Conservation (phyloP, 2,888 invertebrate genomes). For the Pyrocoelia pectoralis region DNA sequence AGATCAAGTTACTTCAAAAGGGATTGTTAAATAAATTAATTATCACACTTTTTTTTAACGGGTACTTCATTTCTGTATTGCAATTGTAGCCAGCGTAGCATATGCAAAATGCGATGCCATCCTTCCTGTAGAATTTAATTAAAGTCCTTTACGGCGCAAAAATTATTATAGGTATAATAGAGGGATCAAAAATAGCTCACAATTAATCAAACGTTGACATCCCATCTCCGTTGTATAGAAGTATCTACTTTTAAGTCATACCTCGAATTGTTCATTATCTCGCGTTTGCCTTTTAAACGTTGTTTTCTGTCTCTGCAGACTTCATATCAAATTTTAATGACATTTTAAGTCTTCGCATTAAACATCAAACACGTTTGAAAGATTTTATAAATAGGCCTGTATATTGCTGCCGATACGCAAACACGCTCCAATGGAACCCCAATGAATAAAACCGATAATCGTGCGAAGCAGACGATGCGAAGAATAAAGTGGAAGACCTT, state of each 20-base stretch:
- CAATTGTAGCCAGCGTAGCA: background rate
- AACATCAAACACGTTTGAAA: background rate
- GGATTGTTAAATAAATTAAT: too few species aligned
- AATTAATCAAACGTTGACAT: too few species aligned
- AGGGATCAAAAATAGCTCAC: too few species aligned
- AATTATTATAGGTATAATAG: too few species aligned
- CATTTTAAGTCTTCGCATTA: background rate
- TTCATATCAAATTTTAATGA: background rate
- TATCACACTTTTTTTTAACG: background rate
- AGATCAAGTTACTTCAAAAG: too few species aligned
- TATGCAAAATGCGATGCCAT: background rate
- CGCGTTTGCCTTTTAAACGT: too few species aligned
- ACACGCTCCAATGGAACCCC: background rate
- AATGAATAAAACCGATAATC: constrained; percentile 34
- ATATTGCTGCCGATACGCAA: background rate
- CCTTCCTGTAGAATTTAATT: background rate
- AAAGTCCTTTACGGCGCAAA: background rate
- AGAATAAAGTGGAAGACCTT: constrained; percentile 22
- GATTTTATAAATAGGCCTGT: constrained; percentile 1
- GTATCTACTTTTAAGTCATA: too few species aligned
- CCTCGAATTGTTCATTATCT: too few species aligned
- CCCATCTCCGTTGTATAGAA: too few species aligned
- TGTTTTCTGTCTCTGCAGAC: too few species aligned
- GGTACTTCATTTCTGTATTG: background rate
- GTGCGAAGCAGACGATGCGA: constrained; percentile 31